Conservation (phyloP, 2,113 vertebrate genomes). For the Entelurus aequoreus region DNA sequence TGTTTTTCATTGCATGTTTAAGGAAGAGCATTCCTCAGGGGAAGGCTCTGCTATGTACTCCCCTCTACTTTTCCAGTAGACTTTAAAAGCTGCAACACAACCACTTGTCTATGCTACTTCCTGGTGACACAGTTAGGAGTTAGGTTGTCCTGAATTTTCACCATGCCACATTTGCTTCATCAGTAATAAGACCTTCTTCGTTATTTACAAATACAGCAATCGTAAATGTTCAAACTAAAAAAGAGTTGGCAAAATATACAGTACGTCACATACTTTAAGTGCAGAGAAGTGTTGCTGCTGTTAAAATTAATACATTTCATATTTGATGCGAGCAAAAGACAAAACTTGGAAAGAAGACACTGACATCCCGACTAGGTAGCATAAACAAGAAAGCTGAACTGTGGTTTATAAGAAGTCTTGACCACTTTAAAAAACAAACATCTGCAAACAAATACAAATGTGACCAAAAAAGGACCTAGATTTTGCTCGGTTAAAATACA, state of each 20-base stretch:
- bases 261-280: too few species aligned
- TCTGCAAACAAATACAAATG: slow-evolving; percentile 9
- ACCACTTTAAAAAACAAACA: slow-evolving; percentile 9
- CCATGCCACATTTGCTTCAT: too few species aligned
- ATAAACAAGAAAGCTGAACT: slow-evolving; percentile 4
- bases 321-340: too few species aligned
- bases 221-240: too few species aligned
- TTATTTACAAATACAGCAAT: too few species aligned
- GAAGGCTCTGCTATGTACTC: slow-evolving; percentile 15
- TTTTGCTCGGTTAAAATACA: not conserved
- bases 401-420: not conserved
- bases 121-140: not conserved
- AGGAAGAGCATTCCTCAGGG: slow-evolving; percentile 14
- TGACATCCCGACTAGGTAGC: not conserved
- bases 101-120: not conserved
- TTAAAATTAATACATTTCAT: not conserved
- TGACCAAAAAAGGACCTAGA: slow-evolving; percentile 15
- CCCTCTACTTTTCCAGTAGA: slow-evolving; percentile 1
- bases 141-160: not conserved
- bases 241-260: too few species aligned
- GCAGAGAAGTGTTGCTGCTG: not conserved
- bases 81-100: not conserved
- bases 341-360: not conserved
- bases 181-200: too few species aligned
- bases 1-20: slow-evolving; percentile 31